These are phyloP conservation scores for Megalonaias nervosa DNA, from an alignment of 1,140 invertebrate species.

Conservation along the genomic window DNA sequence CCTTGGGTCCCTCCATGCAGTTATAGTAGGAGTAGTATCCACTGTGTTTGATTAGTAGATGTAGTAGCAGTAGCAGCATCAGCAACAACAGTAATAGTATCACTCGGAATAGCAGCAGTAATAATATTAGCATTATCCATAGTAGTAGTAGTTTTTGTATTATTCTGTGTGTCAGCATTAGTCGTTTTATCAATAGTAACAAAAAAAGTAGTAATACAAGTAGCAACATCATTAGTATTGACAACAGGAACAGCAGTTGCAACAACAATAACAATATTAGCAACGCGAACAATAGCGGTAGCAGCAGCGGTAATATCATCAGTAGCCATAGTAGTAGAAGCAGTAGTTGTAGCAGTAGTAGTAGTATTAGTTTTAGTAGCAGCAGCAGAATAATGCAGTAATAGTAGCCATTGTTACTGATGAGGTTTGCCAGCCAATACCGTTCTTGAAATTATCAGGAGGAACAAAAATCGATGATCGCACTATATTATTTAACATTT, in stretches of 20 bases:
- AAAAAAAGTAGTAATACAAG: conserved; percentile 10
- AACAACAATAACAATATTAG: conserved; percentile 7
- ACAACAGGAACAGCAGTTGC: conserved; percentile 73
- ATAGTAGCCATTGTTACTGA: too few species aligned
- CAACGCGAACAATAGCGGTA: conserved; percentile 1
- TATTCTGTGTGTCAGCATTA: conserved; percentile 21
- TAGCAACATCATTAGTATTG: conserved; percentile 15
- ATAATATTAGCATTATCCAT: conserved; percentile 11
- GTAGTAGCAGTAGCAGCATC: conserved; percentile 1
- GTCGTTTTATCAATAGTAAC: conserved; percentile 22
- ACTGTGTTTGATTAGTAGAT: neutral
- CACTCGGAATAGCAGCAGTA: conserved; percentile 5
- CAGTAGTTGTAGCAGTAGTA: too few species aligned
- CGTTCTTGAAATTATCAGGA: too few species aligned
- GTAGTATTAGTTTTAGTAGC: too few species aligned
- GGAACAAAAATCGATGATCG: too few species aligned
- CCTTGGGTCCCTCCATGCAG: too few species aligned
- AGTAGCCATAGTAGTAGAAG: too few species aligned
- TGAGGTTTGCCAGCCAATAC: too few species aligned
- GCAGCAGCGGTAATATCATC: too few species aligned
- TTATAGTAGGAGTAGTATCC: too few species aligned
- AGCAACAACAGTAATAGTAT: conserved; percentile 13
- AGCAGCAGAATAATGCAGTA: too few species aligned
- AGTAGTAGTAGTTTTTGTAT: conserved; percentile 19
- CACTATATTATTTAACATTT: too few species aligned